Conservation (phyloP, 2,797 vertebrate species). For the Neosilurus hyrtlii region DNA sequence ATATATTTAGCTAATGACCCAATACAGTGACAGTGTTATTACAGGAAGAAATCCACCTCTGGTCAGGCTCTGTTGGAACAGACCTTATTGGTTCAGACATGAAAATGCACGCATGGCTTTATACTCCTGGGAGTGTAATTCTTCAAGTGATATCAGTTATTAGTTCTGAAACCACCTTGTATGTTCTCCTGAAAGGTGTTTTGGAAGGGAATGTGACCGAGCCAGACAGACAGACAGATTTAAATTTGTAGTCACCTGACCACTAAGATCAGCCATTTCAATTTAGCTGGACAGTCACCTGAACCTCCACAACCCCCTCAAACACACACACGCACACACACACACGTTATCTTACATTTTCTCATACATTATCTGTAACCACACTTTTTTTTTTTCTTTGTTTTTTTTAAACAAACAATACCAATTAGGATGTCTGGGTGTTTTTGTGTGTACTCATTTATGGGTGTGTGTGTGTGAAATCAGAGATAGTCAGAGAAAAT, state of each 20-base stretch:
- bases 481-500: constrained; percentile 18
- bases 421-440: constrained; percentile 18
- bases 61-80: not conserved
- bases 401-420: not conserved
- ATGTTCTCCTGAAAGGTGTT: not conserved
- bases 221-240: not conserved
- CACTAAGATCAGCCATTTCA: constrained; percentile 2
- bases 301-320: not conserved
- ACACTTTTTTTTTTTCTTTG: not conserved
- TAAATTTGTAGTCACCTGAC: not conserved
- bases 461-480: constrained; percentile 62
- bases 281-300: not conserved
- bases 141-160: not conserved
- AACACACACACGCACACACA: constrained; percentile 8
- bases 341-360: not conserved
- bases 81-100: not conserved
- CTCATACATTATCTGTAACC: no score
- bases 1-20: constrained; percentile 25
- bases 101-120: not conserved
- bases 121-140: not conserved
- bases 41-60: not conserved
- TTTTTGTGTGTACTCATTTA: not conserved
- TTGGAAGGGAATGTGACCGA: not conserved
- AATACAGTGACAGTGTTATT: constrained; percentile 9
- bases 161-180: not conserved